phyloP scores from a whole-genome alignment of 2,113 vertebrate genomes.

The Dicentrarchus labrax region DNA sequence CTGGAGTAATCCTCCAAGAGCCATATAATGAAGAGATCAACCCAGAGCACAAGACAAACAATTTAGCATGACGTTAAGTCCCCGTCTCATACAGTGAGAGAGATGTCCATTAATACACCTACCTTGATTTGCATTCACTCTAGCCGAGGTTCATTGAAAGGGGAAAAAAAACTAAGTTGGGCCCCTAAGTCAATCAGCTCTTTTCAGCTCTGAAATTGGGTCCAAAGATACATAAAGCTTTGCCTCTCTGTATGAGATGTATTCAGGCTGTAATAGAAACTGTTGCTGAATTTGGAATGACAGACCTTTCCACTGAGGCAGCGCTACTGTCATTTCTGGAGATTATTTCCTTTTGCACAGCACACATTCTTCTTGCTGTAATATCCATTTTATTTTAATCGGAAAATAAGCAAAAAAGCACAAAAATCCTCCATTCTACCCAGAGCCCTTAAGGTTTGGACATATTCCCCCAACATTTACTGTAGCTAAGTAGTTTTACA shows the following conservation, averaged over 20 bases:
- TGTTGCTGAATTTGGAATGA: conserved; percentile 78
- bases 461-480: not conserved
- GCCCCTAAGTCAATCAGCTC: conserved; percentile 83
- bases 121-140: conserved; percentile 79
- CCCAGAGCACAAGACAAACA: conserved; percentile 86
- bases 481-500: not conserved
- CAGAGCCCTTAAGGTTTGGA: not conserved
- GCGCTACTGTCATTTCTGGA: conserved; percentile 57
- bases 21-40: conserved; percentile 89
- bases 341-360: conserved; percentile 42
- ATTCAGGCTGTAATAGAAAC: conserved; percentile 66
- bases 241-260: conserved; percentile 74
- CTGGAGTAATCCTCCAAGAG: conserved; percentile 83
- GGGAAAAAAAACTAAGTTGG: conserved; percentile 65
- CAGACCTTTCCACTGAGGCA: conserved; percentile 50
- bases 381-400: conserved; percentile 2
- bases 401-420: not conserved
- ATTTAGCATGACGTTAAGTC: conserved; percentile 83
- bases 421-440: too few relatives aligned
- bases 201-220: conserved; percentile 79
- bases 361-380: conserved; percentile 69
- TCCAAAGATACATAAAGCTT: conserved; percentile 70
- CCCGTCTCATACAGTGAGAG: conserved; percentile 85
- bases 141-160: conserved; percentile 78
- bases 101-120: conserved; percentile 85